Evolutionary conservation across 2,113 vertebrate species (phyloP), one percentile per base, ranked within the genome.

Genomic region (Psettodes erumei): DNA sequence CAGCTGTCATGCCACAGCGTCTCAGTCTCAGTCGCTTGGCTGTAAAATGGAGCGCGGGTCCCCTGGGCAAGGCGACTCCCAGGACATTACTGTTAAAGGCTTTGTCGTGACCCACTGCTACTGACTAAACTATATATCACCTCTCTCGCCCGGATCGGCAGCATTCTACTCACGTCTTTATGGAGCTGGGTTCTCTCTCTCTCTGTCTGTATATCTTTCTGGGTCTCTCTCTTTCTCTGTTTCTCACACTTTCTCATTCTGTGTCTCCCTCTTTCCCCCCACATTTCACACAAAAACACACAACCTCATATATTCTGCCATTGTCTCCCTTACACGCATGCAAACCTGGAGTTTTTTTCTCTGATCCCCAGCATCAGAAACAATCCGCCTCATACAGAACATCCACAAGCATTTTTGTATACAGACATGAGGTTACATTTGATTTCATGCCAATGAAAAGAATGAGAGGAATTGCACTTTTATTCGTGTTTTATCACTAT

Each of bases 81-180:
- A 83, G 89, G 91, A 91, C 89, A 91, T 92, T 92, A 91, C 89
- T 88, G 90, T 91, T 91, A 91, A 93, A 91, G 89, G 89, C 88
- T 91, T 90, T 84, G 87, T 90, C 85, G 85, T 91, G 90, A 93
- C 91, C 91, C 79, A 71, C 89, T 77, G 84, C 86, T 85, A 81
- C 89, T 74, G 83, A 91, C 87, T 89, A 84, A 90, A 91, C 90
- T 91, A 93, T 93, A 92, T 88, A 93, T 92, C 90, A 91, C 89
- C 86, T 88, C 80, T 38, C 75, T 75, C 1, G 21, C 87, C 83
- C 68, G 58, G 62, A 58, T 70, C 54, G 37, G 61, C 79, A 74
- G 85, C 63, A 91, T 91, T 90, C 90, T 83, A 82, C 82, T 91
- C 89, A 92, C 84, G 88, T 90, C 79, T 90, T 90, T 82, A 86